Evolutionary conservation across 35 echinoderm and acorn worm genomes (phyloP), one percentile per base, ranked within the genome.

Genomic region (Chiridota heheva): DNA sequence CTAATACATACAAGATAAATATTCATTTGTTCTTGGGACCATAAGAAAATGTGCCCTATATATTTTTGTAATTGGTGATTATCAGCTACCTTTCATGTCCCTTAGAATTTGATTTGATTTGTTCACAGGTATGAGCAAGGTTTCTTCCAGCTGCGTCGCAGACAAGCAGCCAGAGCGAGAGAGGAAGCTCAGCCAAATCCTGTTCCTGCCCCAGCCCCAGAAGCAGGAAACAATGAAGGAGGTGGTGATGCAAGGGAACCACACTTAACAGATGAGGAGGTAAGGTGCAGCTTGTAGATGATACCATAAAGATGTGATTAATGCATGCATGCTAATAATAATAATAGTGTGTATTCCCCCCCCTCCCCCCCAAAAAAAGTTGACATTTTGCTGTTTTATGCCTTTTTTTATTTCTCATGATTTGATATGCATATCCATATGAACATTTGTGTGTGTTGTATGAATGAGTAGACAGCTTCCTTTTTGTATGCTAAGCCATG

Each of bases 101-200:
- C 0, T 44, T 1, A 22, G 16, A 16, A 2, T 48, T 53, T 22
- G 15, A 22, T 58, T 78, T 78, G 31, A 0, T 7, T 42, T 29
- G 7, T 28, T 68, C 36, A 26, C 41, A 85, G 82, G 18, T 85
- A 85, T 73, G 67, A 72, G 74, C 47, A 70, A 30, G 33, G 82
- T 26, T 72, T 57, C 41, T 72, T 74, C 10, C 68, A 37, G 39
- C 38, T 73, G 44, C 46, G 30, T 32, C 18, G 82, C 10, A 36
- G 49, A 44, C 51, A 57, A 10, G 57, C 49, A 51, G 68, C 65
- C 1, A 70, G 58, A 28, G 82, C 72, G 39, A 59, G 8, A 60
- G 42, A 51, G 26, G 82, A 59, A 42, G 68, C 68, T 26, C 35
- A 30, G 39, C 36, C 26, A 20, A 32, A 38, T 64, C 43, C 6